Evolutionary conservation across 2,797 vertebrate genomes (phyloP).

Genomic region (Hephaestus fuliginosus): DNA sequence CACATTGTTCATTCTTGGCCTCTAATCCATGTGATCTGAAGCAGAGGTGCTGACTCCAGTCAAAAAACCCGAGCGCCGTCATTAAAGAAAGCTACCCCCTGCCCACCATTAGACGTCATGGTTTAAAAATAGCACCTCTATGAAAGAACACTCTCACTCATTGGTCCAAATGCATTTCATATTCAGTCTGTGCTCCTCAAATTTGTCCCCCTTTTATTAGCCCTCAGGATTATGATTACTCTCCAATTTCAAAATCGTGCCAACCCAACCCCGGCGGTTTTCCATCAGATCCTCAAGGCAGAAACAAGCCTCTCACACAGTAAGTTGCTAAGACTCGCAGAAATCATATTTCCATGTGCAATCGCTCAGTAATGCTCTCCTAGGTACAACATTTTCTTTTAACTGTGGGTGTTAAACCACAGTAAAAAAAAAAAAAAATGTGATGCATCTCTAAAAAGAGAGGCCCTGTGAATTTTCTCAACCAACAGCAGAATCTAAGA

Average conservation of each 20-base stretch:
- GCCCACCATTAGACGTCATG: constrained; percentile 67
- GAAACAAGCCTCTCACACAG: constrained; percentile 41
- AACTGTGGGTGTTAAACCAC: constrained; percentile 34
- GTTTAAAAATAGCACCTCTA: constrained; percentile 76
- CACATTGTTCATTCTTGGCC: constrained; percentile 76
- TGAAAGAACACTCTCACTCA: constrained; percentile 65
- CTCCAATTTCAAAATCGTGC: constrained; percentile 55
- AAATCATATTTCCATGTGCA: constrained; percentile 41
- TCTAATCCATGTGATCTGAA: constrained; percentile 74
- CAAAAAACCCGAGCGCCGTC: constrained; percentile 54
- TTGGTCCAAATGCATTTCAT: constrained; percentile 49
- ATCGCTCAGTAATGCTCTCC: constrained; percentile 21
- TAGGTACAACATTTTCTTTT: constrained; percentile 33
- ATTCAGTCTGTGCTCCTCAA: constrained; percentile 52
- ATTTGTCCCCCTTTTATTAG: constrained; percentile 66
- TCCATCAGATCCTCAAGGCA: constrained; percentile 60
- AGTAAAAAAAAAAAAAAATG: constrained; percentile 14
- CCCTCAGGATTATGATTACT: constrained; percentile 65
- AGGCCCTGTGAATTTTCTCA: constrained; percentile 22
- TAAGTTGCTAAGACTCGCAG: constrained; percentile 31
- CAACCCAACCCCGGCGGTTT: constrained; percentile 40
- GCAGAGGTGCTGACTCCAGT: constrained; percentile 80
- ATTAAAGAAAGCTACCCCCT: constrained; percentile 63
- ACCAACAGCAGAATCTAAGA: constrained; percentile 30
- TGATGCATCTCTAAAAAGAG: constrained; percentile 36